Percentiles rank a stretch among this genome's conserved stretches.
Evolutionary conservation across 2,888 invertebrate species (phyloP).

Genomic region (Cephonodes hylas): DNA sequence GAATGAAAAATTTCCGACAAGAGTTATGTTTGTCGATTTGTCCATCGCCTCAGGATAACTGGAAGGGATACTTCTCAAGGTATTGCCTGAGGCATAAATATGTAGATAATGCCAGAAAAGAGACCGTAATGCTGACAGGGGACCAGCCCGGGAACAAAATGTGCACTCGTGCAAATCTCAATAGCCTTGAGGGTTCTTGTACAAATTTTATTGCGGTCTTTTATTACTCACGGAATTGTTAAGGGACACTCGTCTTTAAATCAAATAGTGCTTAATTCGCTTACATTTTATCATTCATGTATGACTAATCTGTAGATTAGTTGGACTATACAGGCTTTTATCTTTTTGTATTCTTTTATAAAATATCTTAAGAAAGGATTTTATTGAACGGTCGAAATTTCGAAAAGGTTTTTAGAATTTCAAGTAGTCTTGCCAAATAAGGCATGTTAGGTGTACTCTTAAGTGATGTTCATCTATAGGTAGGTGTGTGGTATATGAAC

Average conservation of each 20-base stretch:
- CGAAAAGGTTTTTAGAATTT: too few relatives aligned
- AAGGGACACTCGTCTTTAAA: neutral
- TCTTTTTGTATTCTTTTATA: neutral
- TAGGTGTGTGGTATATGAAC: too few relatives aligned
- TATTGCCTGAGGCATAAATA: neutral
- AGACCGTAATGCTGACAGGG: neutral
- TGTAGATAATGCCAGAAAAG: conserved; percentile 3
- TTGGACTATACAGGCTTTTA: neutral
- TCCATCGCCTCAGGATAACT: neutral
- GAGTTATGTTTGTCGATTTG: too few relatives aligned
- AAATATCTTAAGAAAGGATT: too few relatives aligned
- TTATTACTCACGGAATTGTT: conserved; percentile 1
- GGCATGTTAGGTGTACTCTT: too few relatives aligned
- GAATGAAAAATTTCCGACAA: too few relatives aligned
- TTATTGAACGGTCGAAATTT: too few relatives aligned
- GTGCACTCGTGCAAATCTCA: conserved; percentile 7
- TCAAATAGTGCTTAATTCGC: neutral
- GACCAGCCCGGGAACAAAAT: neutral
- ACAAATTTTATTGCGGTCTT: conserved; percentile 7
- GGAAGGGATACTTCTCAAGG: neutral
- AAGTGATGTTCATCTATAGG: too few relatives aligned
- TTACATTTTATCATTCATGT: neutral
- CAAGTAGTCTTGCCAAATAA: too few relatives aligned
- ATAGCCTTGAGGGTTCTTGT: neutral
- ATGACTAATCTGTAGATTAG: neutral